Evolutionary conservation across 2,797 vertebrate species (phyloP).

Genomic region (Eurystomus glaucurus): DNA sequence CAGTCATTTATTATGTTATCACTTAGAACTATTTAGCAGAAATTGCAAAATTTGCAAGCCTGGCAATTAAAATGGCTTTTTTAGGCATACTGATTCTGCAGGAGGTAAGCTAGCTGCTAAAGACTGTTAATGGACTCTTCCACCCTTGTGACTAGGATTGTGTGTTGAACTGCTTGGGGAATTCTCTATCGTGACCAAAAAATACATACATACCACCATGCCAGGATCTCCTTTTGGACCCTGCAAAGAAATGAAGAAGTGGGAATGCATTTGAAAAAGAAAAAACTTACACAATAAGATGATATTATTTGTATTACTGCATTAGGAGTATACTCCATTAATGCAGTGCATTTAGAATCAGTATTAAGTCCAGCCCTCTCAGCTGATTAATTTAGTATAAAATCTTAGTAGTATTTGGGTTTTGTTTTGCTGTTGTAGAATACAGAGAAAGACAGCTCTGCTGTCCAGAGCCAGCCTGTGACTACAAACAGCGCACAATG

Average conservation of each 20-base stretch:
- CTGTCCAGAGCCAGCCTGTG: accelerated
- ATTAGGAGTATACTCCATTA: background rate
- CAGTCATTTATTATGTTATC: background rate
- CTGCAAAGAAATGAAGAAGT: conserved; percentile 80
- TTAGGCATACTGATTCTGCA: background rate
- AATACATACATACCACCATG: conserved; percentile 87
- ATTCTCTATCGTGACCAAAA: background rate
- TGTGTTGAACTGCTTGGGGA: background rate
- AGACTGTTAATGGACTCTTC: background rate
- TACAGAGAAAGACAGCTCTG: background rate
- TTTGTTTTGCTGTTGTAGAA: background rate
- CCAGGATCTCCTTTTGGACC: conserved; percentile 97
- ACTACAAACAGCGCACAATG: background rate
- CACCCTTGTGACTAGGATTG: background rate
- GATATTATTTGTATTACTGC: accelerated
- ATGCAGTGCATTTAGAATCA: background rate
- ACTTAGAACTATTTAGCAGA: background rate
- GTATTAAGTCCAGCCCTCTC: background rate
- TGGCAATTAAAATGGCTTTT: background rate
- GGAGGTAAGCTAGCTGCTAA: background rate
- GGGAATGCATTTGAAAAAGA: conserved; percentile 7
- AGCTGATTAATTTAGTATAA: background rate
- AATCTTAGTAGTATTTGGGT: background rate
- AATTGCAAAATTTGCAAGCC: background rate
- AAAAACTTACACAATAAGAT: background rate